Evolutionary conservation across 2,113 vertebrate genomes (phyloP).

Genomic region (Strix aluco): DNA sequence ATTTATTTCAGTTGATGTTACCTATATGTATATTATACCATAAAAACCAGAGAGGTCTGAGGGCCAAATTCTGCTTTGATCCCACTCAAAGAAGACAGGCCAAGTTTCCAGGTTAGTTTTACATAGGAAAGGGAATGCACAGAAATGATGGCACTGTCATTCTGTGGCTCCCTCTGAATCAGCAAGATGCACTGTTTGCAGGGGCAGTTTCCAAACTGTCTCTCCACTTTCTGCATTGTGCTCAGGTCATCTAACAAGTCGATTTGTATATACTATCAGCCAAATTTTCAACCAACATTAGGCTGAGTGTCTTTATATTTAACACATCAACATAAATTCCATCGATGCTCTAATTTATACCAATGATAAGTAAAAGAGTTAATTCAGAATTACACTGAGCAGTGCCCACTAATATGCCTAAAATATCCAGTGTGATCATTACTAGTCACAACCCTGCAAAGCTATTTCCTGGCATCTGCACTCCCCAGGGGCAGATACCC

Average conservation of each 20-base stretch:
- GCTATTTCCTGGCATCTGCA: slow-evolving; percentile 60
- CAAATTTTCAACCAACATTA: background rate
- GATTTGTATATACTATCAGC: background rate
- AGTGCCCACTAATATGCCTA: slow-evolving; percentile 37
- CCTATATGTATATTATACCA: background rate
- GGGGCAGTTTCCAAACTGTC: background rate
- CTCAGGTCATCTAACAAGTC: background rate
- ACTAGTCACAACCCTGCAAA: slow-evolving; percentile 41
- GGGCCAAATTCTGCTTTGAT: background rate
- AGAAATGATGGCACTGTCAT: background rate
- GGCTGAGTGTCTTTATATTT: background rate
- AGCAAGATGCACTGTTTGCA: background rate
- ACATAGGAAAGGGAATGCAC: background rate
- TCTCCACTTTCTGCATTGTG: background rate
- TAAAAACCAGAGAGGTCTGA: background rate
- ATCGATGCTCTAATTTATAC: background rate
- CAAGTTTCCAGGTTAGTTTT: background rate
- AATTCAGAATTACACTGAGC: slow-evolving; percentile 30
- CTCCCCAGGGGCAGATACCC: slow-evolving; percentile 58
- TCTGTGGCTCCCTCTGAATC: background rate
- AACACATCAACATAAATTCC: background rate
- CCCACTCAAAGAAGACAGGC: background rate
- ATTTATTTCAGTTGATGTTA: background rate
- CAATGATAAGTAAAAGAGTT: slow-evolving; percentile 31
- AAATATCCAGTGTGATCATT: slow-evolving; percentile 60